Evolutionary conservation across 2,888 invertebrate species (phyloP).

Genomic region (Achlya flavicornis): DNA sequence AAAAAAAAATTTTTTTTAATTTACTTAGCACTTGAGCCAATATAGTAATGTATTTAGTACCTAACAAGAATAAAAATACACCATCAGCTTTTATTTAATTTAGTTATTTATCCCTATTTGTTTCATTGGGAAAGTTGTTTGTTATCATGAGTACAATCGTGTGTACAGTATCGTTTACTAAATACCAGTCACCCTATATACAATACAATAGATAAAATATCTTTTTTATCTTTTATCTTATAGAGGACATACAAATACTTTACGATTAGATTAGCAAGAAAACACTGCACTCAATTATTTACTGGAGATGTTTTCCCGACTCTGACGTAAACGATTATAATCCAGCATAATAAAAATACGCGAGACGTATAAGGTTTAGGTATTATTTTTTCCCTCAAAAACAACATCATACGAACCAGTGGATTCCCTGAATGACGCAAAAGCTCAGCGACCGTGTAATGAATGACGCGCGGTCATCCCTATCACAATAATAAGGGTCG

Average conservation of each 20-base stretch:
- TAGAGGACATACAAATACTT: neutral
- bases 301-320: neutral
- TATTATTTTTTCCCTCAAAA: neutral
- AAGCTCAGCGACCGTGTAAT: neutral
- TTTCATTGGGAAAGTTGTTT: no score
- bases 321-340: slow-evolving; percentile 1
- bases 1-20: no score
- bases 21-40: no score
- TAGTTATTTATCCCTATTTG: no score
- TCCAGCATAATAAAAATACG: neutral
- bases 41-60: no score
- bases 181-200: no score
- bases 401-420: neutral
- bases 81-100: no score
- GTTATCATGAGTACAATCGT: no score
- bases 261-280: neutral
- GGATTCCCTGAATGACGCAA: slow-evolving; percentile 2
- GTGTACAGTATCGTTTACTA: no score
- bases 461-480: neutral
- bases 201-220: neutral
- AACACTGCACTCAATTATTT: neutral
- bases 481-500: neutral
- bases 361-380: neutral
- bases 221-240: no score
- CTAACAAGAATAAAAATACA: no score